Conservation (phyloP, 1,140 invertebrate genomes). For the Bombus polaris region DNA sequence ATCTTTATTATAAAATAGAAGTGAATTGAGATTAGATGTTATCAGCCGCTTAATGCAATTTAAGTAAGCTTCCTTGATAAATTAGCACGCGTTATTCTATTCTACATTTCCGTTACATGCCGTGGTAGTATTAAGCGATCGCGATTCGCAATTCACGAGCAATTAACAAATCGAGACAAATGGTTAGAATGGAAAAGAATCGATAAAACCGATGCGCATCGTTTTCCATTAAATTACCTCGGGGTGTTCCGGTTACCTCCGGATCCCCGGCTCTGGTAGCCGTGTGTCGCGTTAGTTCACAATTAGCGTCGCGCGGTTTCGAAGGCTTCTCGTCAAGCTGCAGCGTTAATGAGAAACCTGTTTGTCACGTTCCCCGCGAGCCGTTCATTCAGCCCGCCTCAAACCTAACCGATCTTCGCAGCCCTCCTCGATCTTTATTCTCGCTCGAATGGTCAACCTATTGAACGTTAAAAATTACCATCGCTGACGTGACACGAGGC, state of each 20-base stretch:
- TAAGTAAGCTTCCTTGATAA: not conserved
- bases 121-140: not conserved
- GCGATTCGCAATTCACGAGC: not conserved
- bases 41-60: not conserved
- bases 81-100: not conserved
- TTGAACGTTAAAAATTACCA: not conserved
- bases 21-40: not conserved
- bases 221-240: conserved; percentile 20
- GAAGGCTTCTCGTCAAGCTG: conserved; percentile 47
- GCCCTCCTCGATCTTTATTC: not conserved
- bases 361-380: conserved; percentile 35
- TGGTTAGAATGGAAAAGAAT: not conserved
- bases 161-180: not conserved
- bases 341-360: conserved; percentile 52
- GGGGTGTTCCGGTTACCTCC: not conserved
- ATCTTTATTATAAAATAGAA: not conserved
- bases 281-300: conserved; percentile 36
- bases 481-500: not conserved
- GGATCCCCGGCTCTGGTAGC: conserved; percentile 10
- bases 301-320: conserved; percentile 44
- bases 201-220: not conserved
- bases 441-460: not conserved
- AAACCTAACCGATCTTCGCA: conserved; percentile 1
- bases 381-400: conserved; percentile 21
- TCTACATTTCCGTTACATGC: not conserved